These are phyloP conservation scores for Octodonta nipae DNA, from an alignment of 2,888 invertebrate genomes.

Conservation along the genomic window DNA sequence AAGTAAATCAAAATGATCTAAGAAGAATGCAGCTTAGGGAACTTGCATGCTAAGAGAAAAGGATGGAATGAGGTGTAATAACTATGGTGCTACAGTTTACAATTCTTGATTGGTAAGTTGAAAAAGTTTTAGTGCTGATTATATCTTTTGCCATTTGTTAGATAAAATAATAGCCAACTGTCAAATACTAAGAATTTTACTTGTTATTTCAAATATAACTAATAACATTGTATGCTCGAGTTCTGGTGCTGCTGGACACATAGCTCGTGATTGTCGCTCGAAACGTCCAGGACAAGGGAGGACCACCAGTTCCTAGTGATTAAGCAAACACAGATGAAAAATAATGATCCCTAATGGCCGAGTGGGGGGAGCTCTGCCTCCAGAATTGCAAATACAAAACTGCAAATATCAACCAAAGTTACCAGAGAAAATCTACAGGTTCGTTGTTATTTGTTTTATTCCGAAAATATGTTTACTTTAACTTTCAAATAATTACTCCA, in stretches of 20 bases:
- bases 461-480: too few relatives aligned
- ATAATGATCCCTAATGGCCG: conserved; percentile 98
- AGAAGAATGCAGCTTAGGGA: conserved; percentile 93
- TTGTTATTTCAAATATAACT: conserved; percentile 59
- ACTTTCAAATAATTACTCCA: too few relatives aligned
- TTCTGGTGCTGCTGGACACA: conserved; percentile 96
- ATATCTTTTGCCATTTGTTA: too few relatives aligned
- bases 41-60: conserved; percentile 96
- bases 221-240: conserved; percentile 90
- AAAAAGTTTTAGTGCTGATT: neutral
- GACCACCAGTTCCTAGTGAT: conserved; percentile 41
- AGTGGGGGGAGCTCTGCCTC: conserved; percentile 63
- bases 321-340: conserved; percentile 93
- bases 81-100: conserved; percentile 87
- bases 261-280: conserved; percentile 89
- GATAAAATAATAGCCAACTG: too few relatives aligned
- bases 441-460: too few relatives aligned
- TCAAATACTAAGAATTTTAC: neutral
- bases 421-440: too few relatives aligned
- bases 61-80: conserved; percentile 79
- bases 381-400: conserved; percentile 9
- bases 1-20: conserved; percentile 95
- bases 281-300: conserved; percentile 62
- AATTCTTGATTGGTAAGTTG: conserved; percentile 73
- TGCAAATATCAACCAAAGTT: too few relatives aligned